These are phyloP conservation scores for Rhynchophorus ferrugineus DNA, from an alignment of 1,140 invertebrate genomes.

Conservation along the genomic window DNA sequence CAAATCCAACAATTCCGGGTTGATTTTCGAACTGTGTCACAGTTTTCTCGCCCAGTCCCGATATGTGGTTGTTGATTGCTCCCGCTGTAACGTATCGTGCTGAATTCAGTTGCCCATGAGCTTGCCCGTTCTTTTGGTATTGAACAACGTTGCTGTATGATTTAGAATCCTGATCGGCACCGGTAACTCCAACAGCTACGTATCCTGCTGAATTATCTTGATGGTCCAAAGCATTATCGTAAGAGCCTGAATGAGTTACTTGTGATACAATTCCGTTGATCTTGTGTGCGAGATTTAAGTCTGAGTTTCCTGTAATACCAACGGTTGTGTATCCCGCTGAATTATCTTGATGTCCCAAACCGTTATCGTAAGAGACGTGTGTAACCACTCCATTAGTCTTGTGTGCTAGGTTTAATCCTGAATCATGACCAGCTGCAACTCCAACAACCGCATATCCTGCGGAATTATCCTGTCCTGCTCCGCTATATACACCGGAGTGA, in stretches of 20 bases:
- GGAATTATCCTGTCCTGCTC: not conserved
- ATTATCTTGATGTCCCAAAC: not conserved
- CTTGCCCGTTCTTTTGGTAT: no score
- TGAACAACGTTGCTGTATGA: no score
- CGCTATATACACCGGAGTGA: not conserved
- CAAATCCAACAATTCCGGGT: not conserved
- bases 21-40: constrained; percentile 1
- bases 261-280: no score
- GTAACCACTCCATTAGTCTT: no score
- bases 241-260: not conserved
- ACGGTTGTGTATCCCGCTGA: not conserved
- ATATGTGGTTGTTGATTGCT: no score
- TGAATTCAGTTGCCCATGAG: no score
- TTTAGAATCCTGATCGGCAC: not conserved
- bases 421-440: not conserved
- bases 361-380: no score
- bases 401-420: no score
- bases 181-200: not conserved
- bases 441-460: constrained; percentile 3
- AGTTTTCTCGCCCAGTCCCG: not conserved
- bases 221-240: no score
- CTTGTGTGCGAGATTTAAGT: no score
- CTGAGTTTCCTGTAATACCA: not conserved
- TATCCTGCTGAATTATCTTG: not conserved
- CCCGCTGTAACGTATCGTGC: no score